Evolutionary conservation across 92 coral and sea anemone species (phyloP), one percentile per base, ranked within the genome.

Genomic region (Zoanthus gigantus): DNA sequence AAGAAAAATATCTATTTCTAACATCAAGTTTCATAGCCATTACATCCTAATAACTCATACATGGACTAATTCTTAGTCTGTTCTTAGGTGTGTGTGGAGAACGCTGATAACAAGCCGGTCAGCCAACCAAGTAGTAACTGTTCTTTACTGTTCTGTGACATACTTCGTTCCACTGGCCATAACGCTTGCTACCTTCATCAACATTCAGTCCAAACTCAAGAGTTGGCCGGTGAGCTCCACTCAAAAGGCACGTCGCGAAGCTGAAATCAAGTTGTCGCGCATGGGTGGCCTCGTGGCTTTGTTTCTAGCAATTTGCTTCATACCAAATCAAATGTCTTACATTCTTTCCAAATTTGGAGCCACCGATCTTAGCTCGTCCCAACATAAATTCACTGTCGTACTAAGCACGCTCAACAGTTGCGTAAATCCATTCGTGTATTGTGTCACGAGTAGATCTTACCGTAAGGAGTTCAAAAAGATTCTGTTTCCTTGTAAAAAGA

Each of bases 51-150:
- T 37, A 37, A 1, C 42, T 37, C 42, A 37, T 37, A 37, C 42
- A 50, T 5, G 17, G 5, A 58, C 23, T 29, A 14, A 7, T 44
- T 16, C 5, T 18, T 73, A 16, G 10, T 7, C n/a, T 65, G n/a
- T 47, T 65, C 47, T 60, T 44, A 81, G 85, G 29, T 81, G 85
- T 81, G 85, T 45, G 47, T 81, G 85, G 85, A 68, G 66, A 47
- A 47, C 85, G 15, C 47, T 81, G 15, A 44, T 81, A 66, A 81
- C 34, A 4, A 16, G 65, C 85, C 67, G 4, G 71, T 52, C 18
- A 23, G 74, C 63, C 0, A 81, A 81, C 44, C 85, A 81, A 71
- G 61, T 29, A 7, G 65, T 81, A 16, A 81, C 85, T 15, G 85
- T 67, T 0, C 29, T 81, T 28, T 81, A 81, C 15, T 81, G 85